Evolutionary conservation across 2,797 vertebrate species (phyloP).

Genomic region (Macropus fuliginosus): DNA sequence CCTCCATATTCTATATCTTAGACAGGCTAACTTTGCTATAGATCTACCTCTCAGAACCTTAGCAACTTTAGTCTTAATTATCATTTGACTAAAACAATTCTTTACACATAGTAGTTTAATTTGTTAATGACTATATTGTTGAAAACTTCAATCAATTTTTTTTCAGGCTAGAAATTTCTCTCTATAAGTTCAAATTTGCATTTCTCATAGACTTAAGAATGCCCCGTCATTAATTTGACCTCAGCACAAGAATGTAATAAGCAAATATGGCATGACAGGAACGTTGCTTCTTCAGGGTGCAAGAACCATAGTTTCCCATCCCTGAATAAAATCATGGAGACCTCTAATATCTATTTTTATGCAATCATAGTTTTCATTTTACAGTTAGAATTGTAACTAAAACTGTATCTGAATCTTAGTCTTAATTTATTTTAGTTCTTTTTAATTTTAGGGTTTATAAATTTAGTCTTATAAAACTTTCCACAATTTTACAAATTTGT

Average conservation of each 20-base stretch:
- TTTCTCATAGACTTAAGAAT: background rate
- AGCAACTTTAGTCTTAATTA: background rate
- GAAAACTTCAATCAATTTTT: background rate
- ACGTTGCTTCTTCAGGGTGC: background rate
- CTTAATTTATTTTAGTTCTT: background rate
- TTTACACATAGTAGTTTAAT: background rate
- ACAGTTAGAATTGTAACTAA: background rate
- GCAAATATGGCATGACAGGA: background rate
- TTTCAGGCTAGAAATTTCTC: background rate
- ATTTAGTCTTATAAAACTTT: background rate
- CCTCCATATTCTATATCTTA: background rate
- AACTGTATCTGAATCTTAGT: background rate
- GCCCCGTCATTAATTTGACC: background rate
- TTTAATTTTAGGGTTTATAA: background rate
- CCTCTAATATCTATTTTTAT: background rate
- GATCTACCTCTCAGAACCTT: background rate
- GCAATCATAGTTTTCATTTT: background rate
- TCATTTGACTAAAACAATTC: background rate
- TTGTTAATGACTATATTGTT: background rate
- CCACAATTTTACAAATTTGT: background rate
- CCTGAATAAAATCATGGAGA: background rate
- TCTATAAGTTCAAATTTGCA: background rate
- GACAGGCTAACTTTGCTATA: background rate
- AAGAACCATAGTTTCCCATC: background rate
- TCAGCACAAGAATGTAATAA: background rate